These are phyloP conservation scores for Rallus crepitans DNA, from an alignment of 2,797 vertebrate species.

Conservation along the genomic window DNA sequence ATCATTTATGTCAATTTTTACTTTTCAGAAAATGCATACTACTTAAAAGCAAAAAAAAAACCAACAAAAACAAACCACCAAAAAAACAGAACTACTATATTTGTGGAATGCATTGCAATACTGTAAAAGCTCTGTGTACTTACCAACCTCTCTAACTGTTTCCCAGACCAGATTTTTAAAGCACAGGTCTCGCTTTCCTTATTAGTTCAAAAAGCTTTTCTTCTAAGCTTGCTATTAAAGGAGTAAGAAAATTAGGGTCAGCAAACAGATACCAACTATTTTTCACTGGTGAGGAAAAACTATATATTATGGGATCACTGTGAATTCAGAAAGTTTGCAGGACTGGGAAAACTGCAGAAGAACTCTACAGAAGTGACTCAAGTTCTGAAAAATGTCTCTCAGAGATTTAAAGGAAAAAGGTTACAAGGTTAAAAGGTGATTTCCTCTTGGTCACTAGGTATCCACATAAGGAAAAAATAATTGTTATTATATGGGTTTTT, in stretches of 20 bases:
- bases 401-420: background rate
- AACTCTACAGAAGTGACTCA: background rate
- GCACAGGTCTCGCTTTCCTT: conserved; percentile 77
- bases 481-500: background rate
- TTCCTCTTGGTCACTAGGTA: background rate
- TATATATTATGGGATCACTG: background rate
- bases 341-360: background rate
- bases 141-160: conserved; percentile 78
- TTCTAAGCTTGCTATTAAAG: conserved; percentile 83
- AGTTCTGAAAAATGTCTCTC: background rate
- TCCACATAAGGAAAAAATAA: background rate
- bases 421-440: background rate
- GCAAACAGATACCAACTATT: background rate
- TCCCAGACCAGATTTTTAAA: conserved; percentile 81
- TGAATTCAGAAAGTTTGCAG: background rate
- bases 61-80: background rate
- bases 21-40: background rate
- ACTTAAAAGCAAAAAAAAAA: background rate
- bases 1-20: background rate
- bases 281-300: background rate
- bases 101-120: background rate
- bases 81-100: background rate
- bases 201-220: conserved; percentile 84
- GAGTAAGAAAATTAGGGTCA: conserved; percentile 60
- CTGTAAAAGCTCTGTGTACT: conserved; percentile 20